Evolutionary conservation across 2,888 invertebrate genomes (phyloP), one percentile per base, ranked within the genome.

Genomic region (Parascotia fuliginaria): DNA sequence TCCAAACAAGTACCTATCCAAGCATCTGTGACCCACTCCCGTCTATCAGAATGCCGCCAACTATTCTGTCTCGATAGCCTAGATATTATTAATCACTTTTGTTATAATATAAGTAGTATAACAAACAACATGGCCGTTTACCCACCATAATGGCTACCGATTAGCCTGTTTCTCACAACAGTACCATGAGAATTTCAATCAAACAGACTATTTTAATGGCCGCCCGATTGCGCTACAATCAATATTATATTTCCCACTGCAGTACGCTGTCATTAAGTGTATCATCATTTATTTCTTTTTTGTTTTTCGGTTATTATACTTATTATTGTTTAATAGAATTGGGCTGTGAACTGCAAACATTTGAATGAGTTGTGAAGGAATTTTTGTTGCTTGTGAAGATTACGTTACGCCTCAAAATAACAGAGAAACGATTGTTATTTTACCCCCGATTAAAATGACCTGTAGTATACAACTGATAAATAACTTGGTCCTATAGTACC

Each of bases 121-220:
- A 44, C 37, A 42, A 27, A 16, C 19, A 57, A 59, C 53, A 49
- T 12, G 46, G 37, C 32, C 42, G 33, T 42, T 60, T 52, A 67
- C 61, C 70, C 58, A 47, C 31, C 43, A 60, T 74, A 59, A 70
- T 65, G 44, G 74, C 79, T 77, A 75, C 77, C 73, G 76, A 81
- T 81, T 79, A 78, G 65, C 69, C 60, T 56, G 69, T 68, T 81
- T 81, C 83, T 81, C 83, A 81, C 80, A 81, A 72, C 58, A 67
- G 62, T 64, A 64, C 73, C 85, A 79, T 86, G 85, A 80, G 87
- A 87, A 87, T 81, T 78, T 81, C 87, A 86, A 87, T 87, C 85
- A 83, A 74, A 73, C 74, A 49, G 73, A 75, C 76, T 78, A 86
- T 86, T 80, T 85, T 87, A 85, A 87, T 85, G 83, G 73, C 61